phyloP scores from a whole-genome alignment of 2,797 vertebrate genomes.

The Platyrinchus mystaceus region DNA sequence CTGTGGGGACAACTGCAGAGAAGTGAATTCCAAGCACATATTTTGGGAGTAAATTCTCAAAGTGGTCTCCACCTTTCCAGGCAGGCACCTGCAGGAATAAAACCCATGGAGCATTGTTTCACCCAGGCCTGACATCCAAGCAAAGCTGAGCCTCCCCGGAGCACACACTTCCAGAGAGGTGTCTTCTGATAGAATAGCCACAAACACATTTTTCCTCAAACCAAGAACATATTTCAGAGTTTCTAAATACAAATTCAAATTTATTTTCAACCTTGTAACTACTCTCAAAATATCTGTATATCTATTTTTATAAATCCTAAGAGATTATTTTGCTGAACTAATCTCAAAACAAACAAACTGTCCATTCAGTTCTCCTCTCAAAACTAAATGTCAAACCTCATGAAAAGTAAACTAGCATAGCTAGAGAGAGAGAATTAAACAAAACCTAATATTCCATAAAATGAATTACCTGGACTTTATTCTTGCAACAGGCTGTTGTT shows the following conservation, averaged over 20 bases:
- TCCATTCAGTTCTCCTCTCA: neutral
- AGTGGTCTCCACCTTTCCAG: neutral
- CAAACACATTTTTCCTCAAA: neutral
- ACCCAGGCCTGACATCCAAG: neutral
- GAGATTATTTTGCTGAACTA: neutral
- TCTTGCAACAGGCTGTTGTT: neutral
- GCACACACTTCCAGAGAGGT: neutral
- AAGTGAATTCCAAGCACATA: neutral
- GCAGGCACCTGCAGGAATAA: neutral
- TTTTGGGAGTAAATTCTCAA: neutral
- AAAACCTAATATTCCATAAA: neutral
- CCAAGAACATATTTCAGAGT: neutral
- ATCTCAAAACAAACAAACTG: neutral
- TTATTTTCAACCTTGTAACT: neutral
- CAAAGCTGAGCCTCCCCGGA: neutral
- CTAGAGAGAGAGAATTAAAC: neutral
- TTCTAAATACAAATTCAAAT: neutral
- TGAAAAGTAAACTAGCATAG: neutral
- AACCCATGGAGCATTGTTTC: neutral
- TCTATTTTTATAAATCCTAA: neutral
- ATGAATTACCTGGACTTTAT: neutral
- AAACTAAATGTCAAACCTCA: neutral
- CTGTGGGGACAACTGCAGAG: neutral
- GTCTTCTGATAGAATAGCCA: neutral
- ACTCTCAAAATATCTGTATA: neutral